phyloP scores from a whole-genome alignment of 2,113 vertebrate genomes.

The Syngnathus typhle region DNA sequence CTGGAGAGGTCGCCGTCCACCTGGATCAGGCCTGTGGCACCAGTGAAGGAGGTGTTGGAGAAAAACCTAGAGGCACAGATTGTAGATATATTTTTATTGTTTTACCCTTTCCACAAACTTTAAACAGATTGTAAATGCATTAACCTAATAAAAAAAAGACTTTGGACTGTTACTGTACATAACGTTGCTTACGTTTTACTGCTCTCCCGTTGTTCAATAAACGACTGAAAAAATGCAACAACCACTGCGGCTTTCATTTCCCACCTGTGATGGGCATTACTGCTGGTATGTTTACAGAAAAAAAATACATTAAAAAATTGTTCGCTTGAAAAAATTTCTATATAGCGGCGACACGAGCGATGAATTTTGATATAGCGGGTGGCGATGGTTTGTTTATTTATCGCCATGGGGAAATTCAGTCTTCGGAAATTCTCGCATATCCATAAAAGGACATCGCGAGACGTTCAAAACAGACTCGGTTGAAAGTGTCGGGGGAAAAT shows the following conservation, averaged over 20 bases:
- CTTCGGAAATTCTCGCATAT: neutral
- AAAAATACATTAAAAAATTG: neutral
- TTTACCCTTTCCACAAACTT: neutral
- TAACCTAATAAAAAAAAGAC: no score
- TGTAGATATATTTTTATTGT: neutral
- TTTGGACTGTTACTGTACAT: no score
- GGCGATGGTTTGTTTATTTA: neutral
- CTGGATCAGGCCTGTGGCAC: slow-evolving; percentile 83
- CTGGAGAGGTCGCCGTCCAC: slow-evolving; percentile 78
- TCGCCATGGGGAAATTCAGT: neutral
- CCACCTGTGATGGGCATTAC: no score
- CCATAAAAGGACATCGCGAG: neutral
- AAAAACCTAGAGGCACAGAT: slow-evolving; percentile 75
- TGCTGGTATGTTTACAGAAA: neutral
- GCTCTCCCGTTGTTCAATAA: no score
- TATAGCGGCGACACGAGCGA: neutral
- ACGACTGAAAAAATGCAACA: no score
- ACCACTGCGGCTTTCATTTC: no score
- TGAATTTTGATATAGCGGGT: neutral
- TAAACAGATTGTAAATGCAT: neutral
- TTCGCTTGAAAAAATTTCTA: neutral
- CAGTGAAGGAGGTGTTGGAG: slow-evolving; percentile 88
- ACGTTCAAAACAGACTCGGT: neutral
- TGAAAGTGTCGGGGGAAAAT: neutral
- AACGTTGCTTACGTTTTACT: no score